A percentile compares a stretch with the other conserved stretches of the same genome.
These are phyloP conservation scores for Drosophila kohkoa DNA, from an alignment of 1,140 invertebrate species.

Conservation along the genomic window DNA sequence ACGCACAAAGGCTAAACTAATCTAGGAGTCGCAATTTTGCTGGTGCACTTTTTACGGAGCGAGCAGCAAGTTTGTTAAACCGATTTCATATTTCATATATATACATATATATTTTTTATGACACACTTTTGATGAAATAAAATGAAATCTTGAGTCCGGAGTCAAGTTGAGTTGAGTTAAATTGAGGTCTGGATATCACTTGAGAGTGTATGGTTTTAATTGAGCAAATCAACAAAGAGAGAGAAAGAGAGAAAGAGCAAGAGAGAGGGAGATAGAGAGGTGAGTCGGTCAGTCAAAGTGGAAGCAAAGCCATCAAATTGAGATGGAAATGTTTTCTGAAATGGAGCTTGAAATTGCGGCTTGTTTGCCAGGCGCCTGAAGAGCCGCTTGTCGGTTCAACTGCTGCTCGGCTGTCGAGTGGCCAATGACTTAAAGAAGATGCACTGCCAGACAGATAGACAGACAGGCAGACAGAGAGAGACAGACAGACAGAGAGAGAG, in stretches of 20 bases:
- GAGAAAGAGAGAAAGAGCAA: too few species aligned
- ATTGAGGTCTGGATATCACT: not conserved
- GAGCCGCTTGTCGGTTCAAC: conserved; percentile 17
- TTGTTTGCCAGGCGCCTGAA: conserved; percentile 16
- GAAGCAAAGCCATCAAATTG: conserved; percentile 1
- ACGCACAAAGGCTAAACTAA: not conserved
- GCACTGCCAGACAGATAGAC: conserved; percentile 14
- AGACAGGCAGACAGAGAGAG: not conserved
- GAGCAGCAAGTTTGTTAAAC: not conserved
- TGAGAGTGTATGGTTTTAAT: conserved; percentile 40
- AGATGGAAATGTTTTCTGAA: conserved; percentile 28
- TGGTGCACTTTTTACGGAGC: not conserved
- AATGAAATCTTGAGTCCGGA: conserved; percentile 10
- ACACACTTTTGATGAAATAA: conserved; percentile 1
- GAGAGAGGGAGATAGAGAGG: too few species aligned
- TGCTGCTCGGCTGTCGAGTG: conserved; percentile 25
- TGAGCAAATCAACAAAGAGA: conserved; percentile 40
- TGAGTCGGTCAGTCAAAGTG: not conserved
- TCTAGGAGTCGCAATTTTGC: not conserved
- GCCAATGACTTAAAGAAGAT: conserved; percentile 40
- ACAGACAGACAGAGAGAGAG: too few species aligned
- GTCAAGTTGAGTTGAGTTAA: not conserved
- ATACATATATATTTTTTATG: not conserved
- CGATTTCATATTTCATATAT: not conserved
- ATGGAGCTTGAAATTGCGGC: conserved; percentile 42